Conservation (phyloP, 1,140 invertebrate genomes). For the Heliothis subflexa region DNA sequence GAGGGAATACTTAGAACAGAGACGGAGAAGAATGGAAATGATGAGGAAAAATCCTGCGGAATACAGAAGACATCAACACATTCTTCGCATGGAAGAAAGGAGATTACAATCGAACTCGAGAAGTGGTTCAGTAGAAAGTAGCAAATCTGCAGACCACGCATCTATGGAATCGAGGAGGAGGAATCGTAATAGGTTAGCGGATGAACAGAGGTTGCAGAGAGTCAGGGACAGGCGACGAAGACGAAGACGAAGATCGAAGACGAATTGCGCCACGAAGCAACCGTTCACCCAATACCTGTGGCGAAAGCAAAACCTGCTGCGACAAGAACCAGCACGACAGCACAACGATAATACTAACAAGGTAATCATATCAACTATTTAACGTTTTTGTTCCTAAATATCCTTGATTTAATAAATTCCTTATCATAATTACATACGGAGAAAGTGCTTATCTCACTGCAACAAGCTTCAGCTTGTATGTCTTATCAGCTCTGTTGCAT, state of each 20-base stretch:
- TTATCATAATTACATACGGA: too few species aligned
- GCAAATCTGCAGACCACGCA: conserved; percentile 64
- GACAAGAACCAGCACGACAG: not conserved
- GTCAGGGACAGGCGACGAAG: conserved; percentile 80
- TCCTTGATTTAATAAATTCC: too few species aligned
- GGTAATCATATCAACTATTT: not conserved
- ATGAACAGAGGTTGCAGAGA: conserved; percentile 69
- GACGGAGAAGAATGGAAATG: conserved; percentile 70
- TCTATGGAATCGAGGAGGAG: conserved; percentile 56
- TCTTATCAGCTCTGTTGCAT: too few species aligned
- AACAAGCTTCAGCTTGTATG: too few species aligned
- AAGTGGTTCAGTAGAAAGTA: conserved; percentile 67
- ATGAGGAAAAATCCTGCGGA: conserved; percentile 72
- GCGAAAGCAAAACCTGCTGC: conserved; percentile 76
- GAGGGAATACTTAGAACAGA: conserved; percentile 71
- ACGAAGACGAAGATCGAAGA: conserved; percentile 78
- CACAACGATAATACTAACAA: conserved; percentile 3
- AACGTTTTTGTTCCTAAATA: too few species aligned
- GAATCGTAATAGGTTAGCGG: conserved; percentile 62
- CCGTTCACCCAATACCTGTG: conserved; percentile 83
- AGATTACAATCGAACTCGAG: conserved; percentile 62
- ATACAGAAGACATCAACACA: conserved; percentile 73
- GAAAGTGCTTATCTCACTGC: too few species aligned
- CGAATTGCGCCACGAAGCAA: conserved; percentile 91
- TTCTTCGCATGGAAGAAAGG: conserved; percentile 71